A percentile compares a stretch with the other conserved stretches of the same genome.
Conservation (phyloP, 2,113 vertebrate genomes). For the Misgurnus anguillicaudatus region DNA sequence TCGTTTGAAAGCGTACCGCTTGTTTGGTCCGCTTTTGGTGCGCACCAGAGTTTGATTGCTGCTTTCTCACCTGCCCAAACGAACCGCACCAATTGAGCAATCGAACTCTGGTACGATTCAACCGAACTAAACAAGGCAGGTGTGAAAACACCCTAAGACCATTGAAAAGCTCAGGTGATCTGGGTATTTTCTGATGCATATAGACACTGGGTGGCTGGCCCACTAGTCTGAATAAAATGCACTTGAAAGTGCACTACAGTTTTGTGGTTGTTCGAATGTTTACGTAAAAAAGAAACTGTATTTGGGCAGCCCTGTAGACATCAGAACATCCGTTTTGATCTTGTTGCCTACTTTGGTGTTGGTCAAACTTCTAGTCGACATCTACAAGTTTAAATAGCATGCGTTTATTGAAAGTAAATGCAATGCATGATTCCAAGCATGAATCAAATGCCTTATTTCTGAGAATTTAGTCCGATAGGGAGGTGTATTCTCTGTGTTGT, state of each 20-base stretch:
- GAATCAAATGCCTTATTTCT: background rate
- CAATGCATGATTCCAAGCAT: background rate
- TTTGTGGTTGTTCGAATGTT: background rate
- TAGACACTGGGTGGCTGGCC: background rate
- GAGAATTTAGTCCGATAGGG: background rate
- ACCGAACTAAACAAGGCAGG: too few relatives aligned
- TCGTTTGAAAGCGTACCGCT: too few relatives aligned
- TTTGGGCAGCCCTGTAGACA: background rate
- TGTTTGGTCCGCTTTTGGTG: too few relatives aligned
- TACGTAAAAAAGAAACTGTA: background rate
- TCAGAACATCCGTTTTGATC: slow-evolving; percentile 1
- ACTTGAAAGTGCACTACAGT: background rate
- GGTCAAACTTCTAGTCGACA: too few relatives aligned
- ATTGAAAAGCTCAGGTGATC: too few relatives aligned
- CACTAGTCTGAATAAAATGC: background rate
- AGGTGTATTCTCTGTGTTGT: background rate
- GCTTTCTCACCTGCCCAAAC: too few relatives aligned
- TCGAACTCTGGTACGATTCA: too few relatives aligned
- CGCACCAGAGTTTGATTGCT: too few relatives aligned
- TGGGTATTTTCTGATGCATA: background rate
- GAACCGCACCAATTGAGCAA: too few relatives aligned
- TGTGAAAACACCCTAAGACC: too few relatives aligned
- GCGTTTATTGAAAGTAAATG: background rate
- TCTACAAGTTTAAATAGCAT: background rate
- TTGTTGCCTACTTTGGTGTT: too few relatives aligned